Percentiles rank a stretch among this genome's conserved stretches.
phyloP scores from a whole-genome alignment of 92 coral and sea anemone genomes.

The Epizoanthus illoricatus region DNA sequence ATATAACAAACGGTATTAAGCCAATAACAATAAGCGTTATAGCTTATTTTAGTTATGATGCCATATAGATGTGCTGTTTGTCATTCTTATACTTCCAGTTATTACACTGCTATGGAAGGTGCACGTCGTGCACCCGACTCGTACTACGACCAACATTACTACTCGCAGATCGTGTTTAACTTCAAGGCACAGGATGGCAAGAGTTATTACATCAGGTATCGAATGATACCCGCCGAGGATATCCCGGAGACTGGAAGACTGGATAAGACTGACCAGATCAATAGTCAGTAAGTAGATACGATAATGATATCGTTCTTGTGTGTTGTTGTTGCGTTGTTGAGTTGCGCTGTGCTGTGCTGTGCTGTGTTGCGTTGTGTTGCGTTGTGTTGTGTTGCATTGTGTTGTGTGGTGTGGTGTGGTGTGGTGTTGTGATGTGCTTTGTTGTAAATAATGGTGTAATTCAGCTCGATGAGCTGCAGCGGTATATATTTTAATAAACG shows the following conservation, averaged over 20 bases:
- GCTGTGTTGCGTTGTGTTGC: background rate
- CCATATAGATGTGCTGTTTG: too few species aligned
- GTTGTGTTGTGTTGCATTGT: background rate
- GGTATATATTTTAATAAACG: too few species aligned
- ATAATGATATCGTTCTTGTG: background rate
- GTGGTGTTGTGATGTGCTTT: too few species aligned
- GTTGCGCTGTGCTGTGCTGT: too few species aligned
- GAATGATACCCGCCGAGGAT: slow-evolving; percentile 79
- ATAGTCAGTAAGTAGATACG: background rate
- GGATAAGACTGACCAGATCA: slow-evolving; percentile 69
- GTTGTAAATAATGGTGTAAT: too few species aligned
- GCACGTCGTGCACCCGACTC: slow-evolving; percentile 78
- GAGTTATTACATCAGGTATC: slow-evolving; percentile 68
- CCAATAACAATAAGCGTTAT: too few species aligned
- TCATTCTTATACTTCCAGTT: slow-evolving; percentile 32
- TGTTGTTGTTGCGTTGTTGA: background rate
- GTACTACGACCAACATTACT: slow-evolving; percentile 67
- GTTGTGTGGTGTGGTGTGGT: too few species aligned
- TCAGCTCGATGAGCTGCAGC: too few species aligned
- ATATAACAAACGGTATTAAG: too few species aligned
- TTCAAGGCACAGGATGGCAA: slow-evolving; percentile 70
- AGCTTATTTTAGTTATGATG: too few species aligned
- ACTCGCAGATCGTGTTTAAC: slow-evolving; percentile 54
- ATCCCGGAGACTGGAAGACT: slow-evolving; percentile 71
- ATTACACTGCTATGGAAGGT: slow-evolving; percentile 59